phyloP scores from a whole-genome alignment of 2,888 invertebrate genomes.

The Sericinus montela region DNA sequence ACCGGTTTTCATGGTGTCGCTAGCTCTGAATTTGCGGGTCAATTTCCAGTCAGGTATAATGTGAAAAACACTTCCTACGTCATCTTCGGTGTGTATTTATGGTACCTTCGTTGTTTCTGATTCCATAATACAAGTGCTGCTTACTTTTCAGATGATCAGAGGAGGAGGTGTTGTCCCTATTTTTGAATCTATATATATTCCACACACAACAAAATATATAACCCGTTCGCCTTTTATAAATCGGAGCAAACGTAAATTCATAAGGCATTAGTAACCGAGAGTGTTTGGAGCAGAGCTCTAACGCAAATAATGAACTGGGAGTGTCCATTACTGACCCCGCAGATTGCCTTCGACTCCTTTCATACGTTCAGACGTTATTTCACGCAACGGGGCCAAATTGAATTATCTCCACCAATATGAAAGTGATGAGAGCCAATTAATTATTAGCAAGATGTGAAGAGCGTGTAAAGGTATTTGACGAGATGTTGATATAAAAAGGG shows the following conservation, averaged over 20 bases:
- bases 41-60: too few species aligned
- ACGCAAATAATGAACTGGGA: conserved; percentile 31
- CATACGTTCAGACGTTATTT: conserved; percentile 7
- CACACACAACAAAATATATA: too few species aligned
- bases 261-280: conserved; percentile 19
- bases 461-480: conserved; percentile 3
- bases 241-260: conserved; percentile 21
- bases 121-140: too few species aligned
- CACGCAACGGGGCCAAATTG: conserved; percentile 6
- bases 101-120: too few species aligned
- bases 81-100: too few species aligned
- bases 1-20: too few species aligned
- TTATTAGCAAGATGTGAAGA: conserved; percentile 6
- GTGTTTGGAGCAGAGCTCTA: conserved; percentile 23
- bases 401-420: conserved; percentile 15
- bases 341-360: conserved; percentile 29
- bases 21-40: too few species aligned
- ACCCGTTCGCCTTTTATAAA: background rate
- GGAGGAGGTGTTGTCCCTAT: too few species aligned
- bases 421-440: conserved; percentile 14
- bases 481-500: background rate
- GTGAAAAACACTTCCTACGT: too few species aligned
- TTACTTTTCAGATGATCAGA: too few species aligned
- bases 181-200: too few species aligned
- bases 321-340: conserved; percentile 28